These are phyloP conservation scores for Cecropterus lyciades DNA, from an alignment of 1,140 invertebrate species.

Conservation along the genomic window DNA sequence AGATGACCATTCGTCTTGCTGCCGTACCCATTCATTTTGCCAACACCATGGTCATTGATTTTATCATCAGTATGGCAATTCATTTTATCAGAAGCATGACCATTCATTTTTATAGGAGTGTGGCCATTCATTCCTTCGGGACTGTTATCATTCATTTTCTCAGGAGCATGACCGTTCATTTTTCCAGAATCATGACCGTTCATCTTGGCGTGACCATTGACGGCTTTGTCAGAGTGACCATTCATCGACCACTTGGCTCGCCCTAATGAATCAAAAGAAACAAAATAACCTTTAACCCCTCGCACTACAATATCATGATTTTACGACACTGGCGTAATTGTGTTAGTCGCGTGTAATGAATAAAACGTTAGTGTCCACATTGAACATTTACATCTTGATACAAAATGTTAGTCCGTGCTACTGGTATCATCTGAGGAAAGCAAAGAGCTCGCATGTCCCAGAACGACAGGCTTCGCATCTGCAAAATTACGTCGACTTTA, in stretches of 20 bases:
- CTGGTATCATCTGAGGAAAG: slow-evolving; percentile 58
- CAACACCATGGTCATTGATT: slow-evolving; percentile 43
- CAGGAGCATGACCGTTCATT: slow-evolving; percentile 33
- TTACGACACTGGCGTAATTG: slow-evolving; percentile 71
- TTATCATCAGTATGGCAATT: slow-evolving; percentile 44
- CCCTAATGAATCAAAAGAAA: slow-evolving; percentile 71
- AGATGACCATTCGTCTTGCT: slow-evolving; percentile 38
- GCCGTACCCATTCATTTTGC: slow-evolving; percentile 40
- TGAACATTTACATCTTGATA: slow-evolving; percentile 40
- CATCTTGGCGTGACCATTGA: slow-evolving; percentile 36
- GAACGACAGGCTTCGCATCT: slow-evolving; percentile 64
- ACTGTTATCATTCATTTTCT: slow-evolving; percentile 30
- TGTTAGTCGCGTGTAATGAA: slow-evolving; percentile 54
- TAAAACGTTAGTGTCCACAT: slow-evolving; percentile 49
- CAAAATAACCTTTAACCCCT: slow-evolving; percentile 56
- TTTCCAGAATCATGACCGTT: slow-evolving; percentile 31
- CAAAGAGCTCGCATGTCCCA: slow-evolving; percentile 61
- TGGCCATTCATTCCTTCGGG: slow-evolving; percentile 36
- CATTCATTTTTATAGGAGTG: slow-evolving; percentile 39
- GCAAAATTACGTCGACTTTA: slow-evolving; percentile 67
- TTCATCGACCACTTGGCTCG: slow-evolving; percentile 62
- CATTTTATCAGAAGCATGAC: slow-evolving; percentile 40
- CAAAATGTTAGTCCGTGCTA: slow-evolving; percentile 52
- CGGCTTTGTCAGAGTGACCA: slow-evolving; percentile 50
- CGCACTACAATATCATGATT: slow-evolving; percentile 38